These are phyloP conservation scores for Troilus luridus DNA, from an alignment of 2,888 invertebrate species.

Conservation along the genomic window DNA sequence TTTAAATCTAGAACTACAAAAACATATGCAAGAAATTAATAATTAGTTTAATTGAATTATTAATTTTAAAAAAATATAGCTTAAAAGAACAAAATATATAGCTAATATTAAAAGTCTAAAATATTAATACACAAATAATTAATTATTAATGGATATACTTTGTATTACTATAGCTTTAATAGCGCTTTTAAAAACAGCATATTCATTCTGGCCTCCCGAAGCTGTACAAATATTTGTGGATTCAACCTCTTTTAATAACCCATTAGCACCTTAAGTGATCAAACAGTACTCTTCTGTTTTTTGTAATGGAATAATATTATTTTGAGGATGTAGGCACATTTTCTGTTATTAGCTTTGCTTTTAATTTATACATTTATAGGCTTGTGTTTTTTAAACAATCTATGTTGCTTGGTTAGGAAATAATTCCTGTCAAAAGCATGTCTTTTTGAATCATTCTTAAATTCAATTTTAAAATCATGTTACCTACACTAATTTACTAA, in stretches of 20 bases:
- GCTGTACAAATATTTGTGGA: constrained; percentile 31
- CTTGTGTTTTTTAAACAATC: background rate
- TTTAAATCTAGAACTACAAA: background rate
- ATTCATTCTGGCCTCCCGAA: background rate
- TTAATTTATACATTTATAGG: background rate
- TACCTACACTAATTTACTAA: too few species aligned
- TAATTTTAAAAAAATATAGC: background rate
- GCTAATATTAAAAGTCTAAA: background rate
- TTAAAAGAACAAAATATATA: too few species aligned
- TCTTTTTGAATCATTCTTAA: too few species aligned
- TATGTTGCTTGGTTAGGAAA: background rate
- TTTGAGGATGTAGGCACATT: background rate
- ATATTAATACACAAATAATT: background rate
- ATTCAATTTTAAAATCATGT: too few species aligned
- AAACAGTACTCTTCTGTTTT: background rate
- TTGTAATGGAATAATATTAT: constrained; percentile 1
- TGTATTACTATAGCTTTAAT: background rate
- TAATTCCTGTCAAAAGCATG: too few species aligned
- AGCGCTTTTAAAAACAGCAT: background rate
- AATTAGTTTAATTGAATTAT: background rate
- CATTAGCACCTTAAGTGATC: constrained; percentile 25
- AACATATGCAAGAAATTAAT: background rate
- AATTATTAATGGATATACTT: background rate
- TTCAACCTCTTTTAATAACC: constrained; percentile 1
- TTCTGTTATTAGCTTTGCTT: background rate